Evolutionary conservation across 2,888 invertebrate genomes (phyloP).

Genomic region (Cybosia mesomella): DNA sequence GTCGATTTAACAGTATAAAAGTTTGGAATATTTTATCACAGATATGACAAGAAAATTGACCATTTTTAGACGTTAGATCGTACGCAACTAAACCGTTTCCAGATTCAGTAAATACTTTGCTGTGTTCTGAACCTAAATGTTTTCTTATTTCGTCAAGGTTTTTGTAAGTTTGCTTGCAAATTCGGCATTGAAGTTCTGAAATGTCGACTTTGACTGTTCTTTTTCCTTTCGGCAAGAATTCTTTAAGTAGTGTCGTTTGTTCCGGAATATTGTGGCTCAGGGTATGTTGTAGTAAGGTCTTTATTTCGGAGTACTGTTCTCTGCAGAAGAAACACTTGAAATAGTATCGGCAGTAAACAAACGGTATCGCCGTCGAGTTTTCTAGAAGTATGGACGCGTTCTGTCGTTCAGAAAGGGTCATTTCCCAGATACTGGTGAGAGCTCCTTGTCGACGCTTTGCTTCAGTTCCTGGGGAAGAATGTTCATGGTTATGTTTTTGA

Average conservation of each 20-base stretch:
- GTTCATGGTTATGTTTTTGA: conserved; percentile 17
- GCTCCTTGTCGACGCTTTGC: conserved; percentile 59
- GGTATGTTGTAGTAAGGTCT: conserved; percentile 63
- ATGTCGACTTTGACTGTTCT: conserved; percentile 75
- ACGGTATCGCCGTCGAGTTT: conserved; percentile 67
- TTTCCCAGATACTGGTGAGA: conserved; percentile 74
- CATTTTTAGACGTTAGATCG: conserved; percentile 62
- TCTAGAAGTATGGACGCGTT: conserved; percentile 71
- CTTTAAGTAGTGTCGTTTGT: conserved; percentile 59
- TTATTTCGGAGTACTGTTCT: conserved; percentile 67
- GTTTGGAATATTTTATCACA: conserved; percentile 72
- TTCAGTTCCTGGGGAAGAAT: conserved; percentile 65
- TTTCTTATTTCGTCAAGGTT: conserved; percentile 62
- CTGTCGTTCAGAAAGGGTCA: conserved; percentile 72
- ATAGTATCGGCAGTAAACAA: conserved; percentile 73
- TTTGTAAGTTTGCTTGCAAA: conserved; percentile 56
- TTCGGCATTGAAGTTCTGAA: conserved; percentile 68
- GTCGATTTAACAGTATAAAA: conserved; percentile 73
- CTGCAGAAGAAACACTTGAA: conserved; percentile 77
- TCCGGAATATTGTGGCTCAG: conserved; percentile 63
- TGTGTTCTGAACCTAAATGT: conserved; percentile 64
- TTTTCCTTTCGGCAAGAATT: conserved; percentile 70
- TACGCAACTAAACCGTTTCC: conserved; percentile 72
- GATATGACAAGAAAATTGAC: conserved; percentile 69
- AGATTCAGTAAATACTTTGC: conserved; percentile 65